Percentiles rank a stretch among this genome's conserved stretches.
These are phyloP conservation scores for Tachina fera DNA, from an alignment of 2,888 invertebrate species.

Conservation along the genomic window DNA sequence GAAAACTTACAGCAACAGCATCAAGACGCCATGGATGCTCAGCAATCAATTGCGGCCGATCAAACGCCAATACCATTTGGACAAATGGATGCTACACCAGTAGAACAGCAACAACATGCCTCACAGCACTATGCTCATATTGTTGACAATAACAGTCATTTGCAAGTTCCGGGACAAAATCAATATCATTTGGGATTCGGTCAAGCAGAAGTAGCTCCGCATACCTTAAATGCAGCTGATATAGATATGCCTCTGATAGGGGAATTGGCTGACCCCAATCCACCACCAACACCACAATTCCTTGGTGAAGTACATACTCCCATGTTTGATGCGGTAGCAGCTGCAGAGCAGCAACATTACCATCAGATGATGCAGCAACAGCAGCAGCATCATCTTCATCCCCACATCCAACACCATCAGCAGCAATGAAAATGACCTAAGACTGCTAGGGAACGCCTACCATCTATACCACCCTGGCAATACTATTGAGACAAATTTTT, in stretches of 20 bases:
- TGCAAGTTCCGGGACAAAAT: slow-evolving; percentile 70
- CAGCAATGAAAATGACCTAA: slow-evolving; percentile 76
- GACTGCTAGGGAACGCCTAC: slow-evolving; percentile 67
- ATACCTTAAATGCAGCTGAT: slow-evolving; percentile 75
- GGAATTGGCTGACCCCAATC: slow-evolving; percentile 79
- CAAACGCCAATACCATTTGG: slow-evolving; percentile 80
- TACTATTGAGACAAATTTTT: slow-evolving; percentile 71
- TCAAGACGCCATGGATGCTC: slow-evolving; percentile 55
- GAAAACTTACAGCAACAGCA: slow-evolving; percentile 59
- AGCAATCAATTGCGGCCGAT: slow-evolving; percentile 66
- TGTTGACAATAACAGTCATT: slow-evolving; percentile 71
- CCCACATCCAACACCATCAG: slow-evolving; percentile 75
- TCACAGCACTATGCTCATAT: slow-evolving; percentile 73
- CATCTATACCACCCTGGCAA: slow-evolving; percentile 76
- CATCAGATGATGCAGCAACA: slow-evolving; percentile 76
- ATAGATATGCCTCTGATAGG: slow-evolving; percentile 81
- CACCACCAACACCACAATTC: slow-evolving; percentile 80
- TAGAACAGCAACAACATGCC: slow-evolving; percentile 76
- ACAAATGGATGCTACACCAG: slow-evolving; percentile 80
- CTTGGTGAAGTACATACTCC: slow-evolving; percentile 80
- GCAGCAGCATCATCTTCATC: slow-evolving; percentile 73
- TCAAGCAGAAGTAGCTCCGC: slow-evolving; percentile 72
- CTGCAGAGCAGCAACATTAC: slow-evolving; percentile 80
- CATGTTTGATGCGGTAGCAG: slow-evolving; percentile 81
- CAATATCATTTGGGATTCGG: slow-evolving; percentile 73